Conservation (phyloP, 2,888 invertebrate species). For the Villa cingulata region DNA sequence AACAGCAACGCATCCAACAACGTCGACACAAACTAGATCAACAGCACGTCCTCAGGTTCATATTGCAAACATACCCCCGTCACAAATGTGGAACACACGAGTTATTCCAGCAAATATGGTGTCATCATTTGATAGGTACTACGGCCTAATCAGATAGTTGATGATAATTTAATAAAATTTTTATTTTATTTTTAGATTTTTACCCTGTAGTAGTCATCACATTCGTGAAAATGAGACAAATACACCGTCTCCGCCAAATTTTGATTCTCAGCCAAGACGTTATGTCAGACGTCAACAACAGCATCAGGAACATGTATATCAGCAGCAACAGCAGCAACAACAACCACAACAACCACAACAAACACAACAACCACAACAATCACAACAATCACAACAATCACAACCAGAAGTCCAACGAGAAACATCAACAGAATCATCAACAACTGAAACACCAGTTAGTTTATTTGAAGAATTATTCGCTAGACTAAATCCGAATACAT, state of each 20-base stretch:
- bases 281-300: slow-evolving; percentile 11
- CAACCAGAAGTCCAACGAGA: neutral
- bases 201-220: slow-evolving; percentile 61
- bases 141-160: neutral
- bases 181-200: slow-evolving; percentile 32
- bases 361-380: slow-evolving; percentile 13
- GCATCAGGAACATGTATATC: slow-evolving; percentile 9
- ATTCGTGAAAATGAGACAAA: slow-evolving; percentile 34
- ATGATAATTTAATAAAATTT: neutral
- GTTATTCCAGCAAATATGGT: slow-evolving; percentile 31
- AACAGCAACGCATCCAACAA: slow-evolving; percentile 55
- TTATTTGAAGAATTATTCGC: slow-evolving; percentile 16
- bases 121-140: slow-evolving; percentile 30
- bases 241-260: neutral
- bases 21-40: slow-evolving; percentile 54
- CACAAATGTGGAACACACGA: slow-evolving; percentile 28
- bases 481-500: slow-evolving; percentile 13
- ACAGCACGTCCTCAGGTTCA: slow-evolving; percentile 56
- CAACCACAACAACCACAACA: slow-evolving; percentile 5
- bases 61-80: slow-evolving; percentile 43
- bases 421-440: slow-evolving; percentile 10
- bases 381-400: neutral
- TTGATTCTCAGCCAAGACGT: neutral
- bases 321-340: slow-evolving; percentile 9
- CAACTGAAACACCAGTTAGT: slow-evolving; percentile 8